A percentile compares a stretch with the other conserved stretches of the same genome.
phyloP scores from a whole-genome alignment of 2,888 invertebrate genomes.

The Geotrupes spiniger region DNA sequence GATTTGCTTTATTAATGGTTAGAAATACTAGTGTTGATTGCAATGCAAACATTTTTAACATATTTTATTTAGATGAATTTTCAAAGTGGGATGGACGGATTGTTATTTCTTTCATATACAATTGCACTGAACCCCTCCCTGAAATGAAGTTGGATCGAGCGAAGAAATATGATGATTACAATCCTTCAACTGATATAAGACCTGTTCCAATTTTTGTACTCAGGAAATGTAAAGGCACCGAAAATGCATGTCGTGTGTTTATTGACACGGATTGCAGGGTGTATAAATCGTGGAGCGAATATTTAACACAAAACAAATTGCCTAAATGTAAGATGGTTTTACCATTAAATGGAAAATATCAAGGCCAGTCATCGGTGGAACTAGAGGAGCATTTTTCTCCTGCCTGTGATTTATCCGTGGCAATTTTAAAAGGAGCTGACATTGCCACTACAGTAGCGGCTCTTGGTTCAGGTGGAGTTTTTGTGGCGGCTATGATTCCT shows the following conservation, averaged over 20 bases:
- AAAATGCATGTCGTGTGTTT: slow-evolving; percentile 40
- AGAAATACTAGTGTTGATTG: slow-evolving; percentile 9
- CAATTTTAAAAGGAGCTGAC: slow-evolving; percentile 37
- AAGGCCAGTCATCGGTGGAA: slow-evolving; percentile 34
- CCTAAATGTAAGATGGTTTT: slow-evolving; percentile 56
- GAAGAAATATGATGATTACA: slow-evolving; percentile 38
- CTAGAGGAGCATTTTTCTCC: slow-evolving; percentile 40
- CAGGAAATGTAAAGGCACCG: slow-evolving; percentile 39
- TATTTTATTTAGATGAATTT: slow-evolving; percentile 17
- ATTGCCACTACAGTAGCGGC: slow-evolving; percentile 37
- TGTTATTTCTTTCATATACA: slow-evolving; percentile 24
- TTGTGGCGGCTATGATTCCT: slow-evolving; percentile 54
- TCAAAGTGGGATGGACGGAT: slow-evolving; percentile 24
- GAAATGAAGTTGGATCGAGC: slow-evolving; percentile 34
- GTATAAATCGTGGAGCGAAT: slow-evolving; percentile 56
- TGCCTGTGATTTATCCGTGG: slow-evolving; percentile 36
- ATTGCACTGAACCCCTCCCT: slow-evolving; percentile 37
- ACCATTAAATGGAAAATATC: slow-evolving; percentile 53
- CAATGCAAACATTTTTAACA: slow-evolving; percentile 1
- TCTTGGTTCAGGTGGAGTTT: slow-evolving; percentile 52
- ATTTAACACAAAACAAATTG: slow-evolving; percentile 54
- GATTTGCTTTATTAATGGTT: slow-evolving; percentile 31
- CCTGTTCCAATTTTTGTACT: slow-evolving; percentile 43
- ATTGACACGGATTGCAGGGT: slow-evolving; percentile 52
- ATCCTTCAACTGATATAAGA: slow-evolving; percentile 38